These are phyloP conservation scores for Drosophila fulvimacula DNA, from an alignment of 2,888 invertebrate species.

Conservation along the genomic window DNA sequence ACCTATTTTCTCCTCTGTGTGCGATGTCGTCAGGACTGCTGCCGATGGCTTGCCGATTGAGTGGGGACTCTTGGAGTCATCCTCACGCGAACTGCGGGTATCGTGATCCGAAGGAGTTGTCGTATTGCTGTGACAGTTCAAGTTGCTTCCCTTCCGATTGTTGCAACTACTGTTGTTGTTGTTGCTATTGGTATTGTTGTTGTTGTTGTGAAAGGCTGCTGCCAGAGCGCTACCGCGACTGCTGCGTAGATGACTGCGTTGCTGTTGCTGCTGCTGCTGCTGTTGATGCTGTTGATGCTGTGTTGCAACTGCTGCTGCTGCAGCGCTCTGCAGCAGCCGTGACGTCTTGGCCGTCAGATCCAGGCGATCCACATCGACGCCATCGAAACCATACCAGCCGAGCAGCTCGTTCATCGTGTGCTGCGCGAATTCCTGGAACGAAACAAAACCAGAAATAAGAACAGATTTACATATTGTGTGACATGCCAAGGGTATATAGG, in stretches of 20 bases:
- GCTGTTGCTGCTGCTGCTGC: constrained; percentile 51
- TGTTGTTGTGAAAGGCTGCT: constrained; percentile 56
- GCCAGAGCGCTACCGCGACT: constrained; percentile 63
- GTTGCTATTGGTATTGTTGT: constrained; percentile 53
- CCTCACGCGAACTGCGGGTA: constrained; percentile 84
- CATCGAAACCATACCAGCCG: constrained; percentile 96
- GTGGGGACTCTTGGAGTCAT: constrained; percentile 84
- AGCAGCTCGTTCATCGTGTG: constrained; percentile 96
- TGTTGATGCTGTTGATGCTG: constrained; percentile 71
- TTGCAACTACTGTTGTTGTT: constrained; percentile 58
- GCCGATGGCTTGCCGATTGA: constrained; percentile 76
- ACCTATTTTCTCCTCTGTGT: constrained; percentile 83
- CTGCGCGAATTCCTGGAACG: constrained; percentile 93
- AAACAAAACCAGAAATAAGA: constrained; percentile 24
- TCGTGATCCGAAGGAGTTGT: constrained; percentile 83
- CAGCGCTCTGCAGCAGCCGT: constrained; percentile 78
- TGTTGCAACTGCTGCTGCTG: constrained; percentile 69
- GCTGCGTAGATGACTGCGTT: constrained; percentile 65
- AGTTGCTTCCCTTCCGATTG: constrained; percentile 42
- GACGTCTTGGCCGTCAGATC: constrained; percentile 83
- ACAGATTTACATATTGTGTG: constrained; percentile 6
- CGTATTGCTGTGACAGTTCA: constrained; percentile 74
- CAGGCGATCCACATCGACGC: constrained; percentile 89
- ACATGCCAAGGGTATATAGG: constrained; percentile 22
- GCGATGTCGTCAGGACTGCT: constrained; percentile 25